Conservation (phyloP, 2,797 vertebrate genomes). For the Brachyalestes nurse region DNA sequence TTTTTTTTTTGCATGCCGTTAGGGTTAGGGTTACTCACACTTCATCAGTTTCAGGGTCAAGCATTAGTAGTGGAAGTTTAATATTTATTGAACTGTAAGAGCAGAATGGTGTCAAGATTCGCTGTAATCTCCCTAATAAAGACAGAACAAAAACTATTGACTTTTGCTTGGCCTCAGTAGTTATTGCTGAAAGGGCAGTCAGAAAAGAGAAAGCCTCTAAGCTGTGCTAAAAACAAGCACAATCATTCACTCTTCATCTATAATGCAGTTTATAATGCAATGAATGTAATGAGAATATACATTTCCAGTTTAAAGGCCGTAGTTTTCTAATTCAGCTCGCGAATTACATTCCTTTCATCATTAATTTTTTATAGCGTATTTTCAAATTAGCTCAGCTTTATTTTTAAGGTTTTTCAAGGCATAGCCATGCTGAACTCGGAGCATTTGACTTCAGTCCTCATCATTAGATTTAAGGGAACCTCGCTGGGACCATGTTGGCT, state of each 20-base stretch:
- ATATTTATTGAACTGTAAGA: constrained; percentile 52
- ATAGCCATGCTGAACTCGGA: not conserved
- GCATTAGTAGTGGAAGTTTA: constrained; percentile 36
- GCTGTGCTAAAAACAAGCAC: not conserved
- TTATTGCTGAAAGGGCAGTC: constrained; percentile 21
- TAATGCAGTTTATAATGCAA: not conserved
- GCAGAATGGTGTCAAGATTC: constrained; percentile 12
- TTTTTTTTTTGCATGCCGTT: too few species aligned
- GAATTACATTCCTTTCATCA: not conserved
- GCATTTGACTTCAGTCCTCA: constrained; percentile 21
- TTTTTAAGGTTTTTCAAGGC: constrained; percentile 1
- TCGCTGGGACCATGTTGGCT: constrained; percentile 12
- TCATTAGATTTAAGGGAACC: constrained; percentile 7
- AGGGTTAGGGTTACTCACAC: too few species aligned
- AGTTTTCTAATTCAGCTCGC: not conserved
- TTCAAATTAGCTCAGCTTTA: not conserved
- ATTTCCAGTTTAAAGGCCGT: not conserved
- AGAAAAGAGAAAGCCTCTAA: not conserved
- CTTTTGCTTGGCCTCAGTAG: not conserved
- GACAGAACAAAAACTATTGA: constrained; percentile 54
- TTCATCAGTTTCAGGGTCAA: constrained; percentile 42
- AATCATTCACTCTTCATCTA: not conserved
- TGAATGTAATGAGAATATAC: not conserved
- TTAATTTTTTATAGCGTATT: not conserved
- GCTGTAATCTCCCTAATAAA: constrained; percentile 5